Conservation (phyloP, 2,113 vertebrate genomes). For the Cavia aperea region DNA sequence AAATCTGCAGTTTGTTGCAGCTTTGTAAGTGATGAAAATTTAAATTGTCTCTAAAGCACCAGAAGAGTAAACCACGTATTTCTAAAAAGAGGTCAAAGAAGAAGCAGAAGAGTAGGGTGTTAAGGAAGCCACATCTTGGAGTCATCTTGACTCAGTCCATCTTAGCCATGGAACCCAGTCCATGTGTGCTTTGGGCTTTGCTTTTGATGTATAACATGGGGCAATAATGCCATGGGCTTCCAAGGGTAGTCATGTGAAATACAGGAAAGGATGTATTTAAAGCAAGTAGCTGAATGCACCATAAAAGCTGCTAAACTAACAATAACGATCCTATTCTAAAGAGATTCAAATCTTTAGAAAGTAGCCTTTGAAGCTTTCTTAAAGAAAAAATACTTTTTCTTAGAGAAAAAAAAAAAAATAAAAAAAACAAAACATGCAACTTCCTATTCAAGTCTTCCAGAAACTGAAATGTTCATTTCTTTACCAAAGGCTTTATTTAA, state of each 20-base stretch:
- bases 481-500: constrained; percentile 49
- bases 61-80: not conserved
- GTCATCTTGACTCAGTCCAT: not conserved
- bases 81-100: too few species aligned
- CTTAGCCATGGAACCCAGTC: too few species aligned
- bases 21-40: not conserved
- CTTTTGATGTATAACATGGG: not conserved
- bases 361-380: constrained; percentile 6
- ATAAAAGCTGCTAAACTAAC: not conserved
- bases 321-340: not conserved
- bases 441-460: not conserved
- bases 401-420: not conserved
- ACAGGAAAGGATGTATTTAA: not conserved
- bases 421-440: not conserved
- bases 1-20: not conserved
- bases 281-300: not conserved
- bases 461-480: constrained; percentile 56
- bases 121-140: too few species aligned
- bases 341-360: not conserved
- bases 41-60: not conserved
- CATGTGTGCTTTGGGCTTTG: not conserved
- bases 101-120: rapidly evolving
- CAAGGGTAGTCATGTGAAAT: not conserved
- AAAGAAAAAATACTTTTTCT: not conserved
- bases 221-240: not conserved